Conservation (phyloP, 2,113 vertebrate genomes). For the Eleginops maclovinus region DNA sequence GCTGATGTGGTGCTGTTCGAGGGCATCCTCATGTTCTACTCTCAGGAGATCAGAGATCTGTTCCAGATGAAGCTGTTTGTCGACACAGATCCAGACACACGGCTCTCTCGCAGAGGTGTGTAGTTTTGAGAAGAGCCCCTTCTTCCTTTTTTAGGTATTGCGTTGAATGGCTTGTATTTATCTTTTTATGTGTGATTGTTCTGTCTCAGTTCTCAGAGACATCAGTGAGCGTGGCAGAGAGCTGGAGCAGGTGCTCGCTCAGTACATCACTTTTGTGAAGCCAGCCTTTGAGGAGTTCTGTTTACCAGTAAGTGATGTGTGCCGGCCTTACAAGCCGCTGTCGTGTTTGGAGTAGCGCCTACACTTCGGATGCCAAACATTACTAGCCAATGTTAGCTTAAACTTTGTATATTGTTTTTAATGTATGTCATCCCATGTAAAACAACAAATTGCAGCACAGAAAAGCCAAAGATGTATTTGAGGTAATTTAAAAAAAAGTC, state of each 20-base stretch:
- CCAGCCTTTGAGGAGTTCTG: slow-evolving; percentile 99
- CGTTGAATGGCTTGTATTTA: neutral
- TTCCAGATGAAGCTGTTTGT: slow-evolving; percentile 99
- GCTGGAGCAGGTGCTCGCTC: slow-evolving; percentile 93
- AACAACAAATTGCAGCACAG: neutral
- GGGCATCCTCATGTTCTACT: slow-evolving; percentile 97
- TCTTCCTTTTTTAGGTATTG: neutral
- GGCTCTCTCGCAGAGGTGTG: slow-evolving; percentile 95
- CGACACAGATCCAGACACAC: slow-evolving; percentile 95
- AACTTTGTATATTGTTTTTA: neutral
- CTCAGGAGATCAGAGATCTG: slow-evolving; percentile 94
- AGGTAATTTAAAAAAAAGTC: neutral
- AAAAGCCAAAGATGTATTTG: neutral
- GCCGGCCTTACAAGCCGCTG: neutral
- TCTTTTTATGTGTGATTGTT: neutral
- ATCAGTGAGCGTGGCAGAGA: slow-evolving; percentile 93
- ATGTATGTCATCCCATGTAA: neutral
- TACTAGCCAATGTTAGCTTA: too few species aligned
- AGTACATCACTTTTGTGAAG: slow-evolving; percentile 98
- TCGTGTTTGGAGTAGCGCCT: neutral
- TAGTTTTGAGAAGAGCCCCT: neutral
- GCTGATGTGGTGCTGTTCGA: slow-evolving; percentile 97
- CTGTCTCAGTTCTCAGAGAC: slow-evolving; percentile 90
- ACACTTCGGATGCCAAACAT: neutral
- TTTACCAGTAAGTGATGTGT: slow-evolving; percentile 89